These are phyloP conservation scores for Chloebia gouldiae DNA, from an alignment of 2,113 vertebrate species.

Conservation along the genomic window DNA sequence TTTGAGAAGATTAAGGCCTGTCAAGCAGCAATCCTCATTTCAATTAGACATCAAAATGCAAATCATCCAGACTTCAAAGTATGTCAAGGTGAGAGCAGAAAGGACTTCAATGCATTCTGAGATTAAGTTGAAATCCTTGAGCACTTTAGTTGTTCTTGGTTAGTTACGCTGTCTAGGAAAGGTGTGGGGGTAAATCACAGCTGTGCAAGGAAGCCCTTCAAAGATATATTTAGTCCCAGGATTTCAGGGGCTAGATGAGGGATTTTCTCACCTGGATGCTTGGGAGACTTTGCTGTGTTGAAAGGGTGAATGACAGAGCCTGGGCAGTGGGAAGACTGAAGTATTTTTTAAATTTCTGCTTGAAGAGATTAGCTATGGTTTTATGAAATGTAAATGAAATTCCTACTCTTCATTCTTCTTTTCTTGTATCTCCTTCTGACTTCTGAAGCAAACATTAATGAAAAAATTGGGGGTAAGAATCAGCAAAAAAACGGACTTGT, in stretches of 20 bases:
- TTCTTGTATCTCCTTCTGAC: not conserved
- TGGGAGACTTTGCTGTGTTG: not conserved
- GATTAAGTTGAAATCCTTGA: not conserved
- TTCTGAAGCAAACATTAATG: not conserved
- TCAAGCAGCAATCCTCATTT: constrained; percentile 6
- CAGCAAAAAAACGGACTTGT: not conserved
- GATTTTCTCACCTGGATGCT: not conserved
- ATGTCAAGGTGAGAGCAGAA: constrained; percentile 23
- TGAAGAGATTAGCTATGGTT: not conserved
- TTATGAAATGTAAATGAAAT: not conserved
- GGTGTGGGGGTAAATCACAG: not conserved
- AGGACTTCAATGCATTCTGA: not conserved
- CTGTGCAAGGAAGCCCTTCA: not conserved
- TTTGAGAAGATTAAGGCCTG: constrained; percentile 28
- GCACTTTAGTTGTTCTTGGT: not conserved
- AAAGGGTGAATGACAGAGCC: not conserved
- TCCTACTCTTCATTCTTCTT: not conserved
- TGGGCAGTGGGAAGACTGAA: not conserved
- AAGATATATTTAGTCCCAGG: not conserved
- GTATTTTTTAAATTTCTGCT: not conserved
- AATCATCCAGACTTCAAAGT: not conserved
- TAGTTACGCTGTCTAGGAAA: not conserved
- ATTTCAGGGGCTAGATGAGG: not conserved
- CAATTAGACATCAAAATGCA: constrained; percentile 38
- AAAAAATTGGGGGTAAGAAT: not conserved